Conservation (phyloP, 1,140 invertebrate genomes). For the Trachelipus rathkii region DNA sequence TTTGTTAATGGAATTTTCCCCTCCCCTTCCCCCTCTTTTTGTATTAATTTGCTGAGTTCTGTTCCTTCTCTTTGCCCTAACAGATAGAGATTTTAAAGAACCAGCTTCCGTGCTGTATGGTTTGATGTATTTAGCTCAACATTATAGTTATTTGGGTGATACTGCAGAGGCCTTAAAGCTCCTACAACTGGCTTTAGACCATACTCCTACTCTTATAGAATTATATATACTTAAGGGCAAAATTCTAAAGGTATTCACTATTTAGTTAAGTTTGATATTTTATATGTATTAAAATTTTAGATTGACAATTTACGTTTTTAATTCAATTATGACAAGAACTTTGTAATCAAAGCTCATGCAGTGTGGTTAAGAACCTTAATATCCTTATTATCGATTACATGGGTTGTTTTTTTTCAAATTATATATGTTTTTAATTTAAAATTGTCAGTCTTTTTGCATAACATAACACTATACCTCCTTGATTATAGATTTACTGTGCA, state of each 20-base stretch:
- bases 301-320: too few species aligned
- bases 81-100: constrained; percentile 27
- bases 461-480: too few species aligned
- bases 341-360: too few species aligned
- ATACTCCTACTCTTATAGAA: constrained; percentile 97
- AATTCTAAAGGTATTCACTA: constrained; percentile 86
- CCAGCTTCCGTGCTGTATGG: constrained; percentile 49
- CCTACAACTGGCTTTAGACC: constrained; percentile 87
- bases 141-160: constrained; percentile 83
- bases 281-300: too few species aligned
- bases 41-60: constrained; percentile 14
- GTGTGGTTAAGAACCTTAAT: too few species aligned
- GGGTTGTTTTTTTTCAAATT: too few species aligned
- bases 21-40: not conserved
- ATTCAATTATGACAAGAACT: too few species aligned
- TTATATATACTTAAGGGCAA: constrained; percentile 93
- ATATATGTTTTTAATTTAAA: too few species aligned
- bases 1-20: too few species aligned
- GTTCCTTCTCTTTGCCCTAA: not conserved
- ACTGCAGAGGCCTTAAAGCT: constrained; percentile 78
- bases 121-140: constrained; percentile 78
- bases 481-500: too few species aligned
- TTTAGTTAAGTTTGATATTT: constrained; percentile 38
- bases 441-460: too few species aligned
- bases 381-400: too few species aligned